Evolutionary conservation across 2,797 vertebrate genomes (phyloP).

Genomic region (Carapus acus): DNA sequence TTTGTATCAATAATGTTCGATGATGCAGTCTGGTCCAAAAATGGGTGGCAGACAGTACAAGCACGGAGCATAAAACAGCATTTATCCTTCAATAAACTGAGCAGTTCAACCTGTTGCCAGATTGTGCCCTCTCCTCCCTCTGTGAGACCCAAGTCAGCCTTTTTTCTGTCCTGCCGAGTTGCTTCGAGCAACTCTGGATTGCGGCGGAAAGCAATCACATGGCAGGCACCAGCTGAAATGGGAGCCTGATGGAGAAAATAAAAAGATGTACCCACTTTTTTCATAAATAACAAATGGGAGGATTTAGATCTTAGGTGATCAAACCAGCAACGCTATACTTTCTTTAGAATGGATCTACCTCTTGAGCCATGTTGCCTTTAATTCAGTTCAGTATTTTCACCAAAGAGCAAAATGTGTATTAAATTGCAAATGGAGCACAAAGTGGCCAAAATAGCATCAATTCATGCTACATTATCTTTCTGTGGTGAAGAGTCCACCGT

Average conservation of each 20-base stretch:
- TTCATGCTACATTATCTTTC: constrained; percentile 56
- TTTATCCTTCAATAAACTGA: too few species aligned
- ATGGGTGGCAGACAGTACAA: constrained; percentile 29
- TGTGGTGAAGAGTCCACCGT: constrained; percentile 34
- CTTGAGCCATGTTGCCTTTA: neutral
- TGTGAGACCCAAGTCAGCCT: too few species aligned
- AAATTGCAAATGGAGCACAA: constrained; percentile 39
- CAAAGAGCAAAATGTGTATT: constrained; percentile 20
- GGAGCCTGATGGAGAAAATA: too few species aligned
- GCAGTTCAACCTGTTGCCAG: too few species aligned
- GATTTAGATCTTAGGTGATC: neutral
- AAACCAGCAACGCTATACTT: too few species aligned
- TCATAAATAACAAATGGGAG: neutral
- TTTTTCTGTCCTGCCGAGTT: too few species aligned
- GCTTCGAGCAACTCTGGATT: too few species aligned
- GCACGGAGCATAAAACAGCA: constrained; percentile 32
- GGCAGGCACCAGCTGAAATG: too few species aligned
- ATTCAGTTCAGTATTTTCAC: neutral
- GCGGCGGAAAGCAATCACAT: too few species aligned
- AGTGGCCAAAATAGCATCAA: constrained; percentile 45
- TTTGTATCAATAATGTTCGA: too few species aligned
- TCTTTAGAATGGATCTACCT: too few species aligned
- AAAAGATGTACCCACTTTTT: neutral
- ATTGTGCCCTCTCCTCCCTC: too few species aligned
- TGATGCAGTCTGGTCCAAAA: constrained; percentile 22